Evolutionary conservation across 1,140 invertebrate species (phyloP).

Genomic region (Drosophila teissieri): DNA sequence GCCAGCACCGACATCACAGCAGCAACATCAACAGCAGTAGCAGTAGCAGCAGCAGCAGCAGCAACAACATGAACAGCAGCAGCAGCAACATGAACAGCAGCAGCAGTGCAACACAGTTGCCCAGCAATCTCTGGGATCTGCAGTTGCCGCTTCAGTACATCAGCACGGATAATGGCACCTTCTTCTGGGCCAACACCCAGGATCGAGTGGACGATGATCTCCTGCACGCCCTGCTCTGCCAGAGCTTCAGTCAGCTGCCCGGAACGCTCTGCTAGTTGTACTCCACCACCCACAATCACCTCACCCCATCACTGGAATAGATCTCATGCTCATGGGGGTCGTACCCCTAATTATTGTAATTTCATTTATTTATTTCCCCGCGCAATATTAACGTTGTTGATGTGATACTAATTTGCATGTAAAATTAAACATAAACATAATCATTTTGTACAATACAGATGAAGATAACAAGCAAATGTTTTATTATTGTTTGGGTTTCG

Average conservation of each 20-base stretch:
- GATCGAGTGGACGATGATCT: conserved; percentile 77
- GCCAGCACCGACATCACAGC: conserved; percentile 70
- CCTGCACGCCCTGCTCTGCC: conserved; percentile 69
- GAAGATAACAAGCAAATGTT: conserved; percentile 15
- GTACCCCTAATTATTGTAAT: conserved; percentile 38
- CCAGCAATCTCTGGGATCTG: conserved; percentile 46
- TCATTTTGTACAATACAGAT: conserved; percentile 39
- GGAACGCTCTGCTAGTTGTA: conserved; percentile 63
- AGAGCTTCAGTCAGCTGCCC: conserved; percentile 70
- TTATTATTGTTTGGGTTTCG: neutral
- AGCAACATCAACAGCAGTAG: conserved; percentile 23
- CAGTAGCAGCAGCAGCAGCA: conserved; percentile 12
- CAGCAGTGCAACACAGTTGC: conserved; percentile 18
- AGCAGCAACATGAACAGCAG: conserved; percentile 11
- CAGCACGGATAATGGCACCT: conserved; percentile 80
- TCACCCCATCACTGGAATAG: conserved; percentile 35
- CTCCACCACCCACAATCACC: neutral
- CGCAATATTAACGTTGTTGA: conserved; percentile 77
- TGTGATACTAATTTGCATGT: conserved; percentile 78
- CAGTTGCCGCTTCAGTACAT: conserved; percentile 72
- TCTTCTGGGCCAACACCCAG: conserved; percentile 77
- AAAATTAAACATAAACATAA: conserved; percentile 63
- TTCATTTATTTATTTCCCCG: conserved; percentile 67
- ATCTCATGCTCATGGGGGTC: conserved; percentile 58
- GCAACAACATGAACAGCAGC: conserved; percentile 15